Conservation (phyloP, 2,113 vertebrate species). For the Megaceryle torquata region DNA sequence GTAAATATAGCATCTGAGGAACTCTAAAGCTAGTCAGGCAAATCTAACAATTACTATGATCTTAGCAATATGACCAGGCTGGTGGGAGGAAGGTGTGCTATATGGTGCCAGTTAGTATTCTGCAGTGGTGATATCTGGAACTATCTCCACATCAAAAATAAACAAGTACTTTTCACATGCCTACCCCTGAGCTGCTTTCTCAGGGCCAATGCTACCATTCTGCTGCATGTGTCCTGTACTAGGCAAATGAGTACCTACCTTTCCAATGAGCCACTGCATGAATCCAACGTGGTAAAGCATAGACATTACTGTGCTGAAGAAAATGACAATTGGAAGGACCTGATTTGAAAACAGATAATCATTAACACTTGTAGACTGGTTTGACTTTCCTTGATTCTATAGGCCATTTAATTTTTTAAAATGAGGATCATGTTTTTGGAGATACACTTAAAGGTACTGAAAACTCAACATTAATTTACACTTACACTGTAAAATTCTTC, state of each 20-base stretch:
- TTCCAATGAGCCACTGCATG: slow-evolving; percentile 86
- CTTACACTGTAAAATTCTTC: background rate
- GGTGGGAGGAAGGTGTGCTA: background rate
- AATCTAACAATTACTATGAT: background rate
- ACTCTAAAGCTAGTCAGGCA: rapidly evolving
- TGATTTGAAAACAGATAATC: slow-evolving; percentile 46
- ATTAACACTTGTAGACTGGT: background rate
- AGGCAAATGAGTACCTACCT: slow-evolving; percentile 70
- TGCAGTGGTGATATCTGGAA: background rate
- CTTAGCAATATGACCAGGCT: background rate
- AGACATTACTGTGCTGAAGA: slow-evolving; percentile 85
- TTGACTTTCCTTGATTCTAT: background rate
- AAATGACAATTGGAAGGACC: slow-evolving; percentile 86
- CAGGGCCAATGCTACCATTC: background rate
- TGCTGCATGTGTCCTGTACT: background rate
- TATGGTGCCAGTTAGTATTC: background rate
- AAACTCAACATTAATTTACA: background rate
- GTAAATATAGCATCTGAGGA: background rate
- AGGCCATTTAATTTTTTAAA: background rate
- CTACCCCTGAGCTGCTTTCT: background rate
- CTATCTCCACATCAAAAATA: background rate
- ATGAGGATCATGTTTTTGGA: background rate
- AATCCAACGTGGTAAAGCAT: slow-evolving; percentile 83
- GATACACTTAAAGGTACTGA: background rate
- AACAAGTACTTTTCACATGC: background rate